A percentile compares a stretch with the other conserved stretches of the same genome.
Evolutionary conservation across 2,113 vertebrate genomes (phyloP).

Genomic region (Chrysochloris asiatica): DNA sequence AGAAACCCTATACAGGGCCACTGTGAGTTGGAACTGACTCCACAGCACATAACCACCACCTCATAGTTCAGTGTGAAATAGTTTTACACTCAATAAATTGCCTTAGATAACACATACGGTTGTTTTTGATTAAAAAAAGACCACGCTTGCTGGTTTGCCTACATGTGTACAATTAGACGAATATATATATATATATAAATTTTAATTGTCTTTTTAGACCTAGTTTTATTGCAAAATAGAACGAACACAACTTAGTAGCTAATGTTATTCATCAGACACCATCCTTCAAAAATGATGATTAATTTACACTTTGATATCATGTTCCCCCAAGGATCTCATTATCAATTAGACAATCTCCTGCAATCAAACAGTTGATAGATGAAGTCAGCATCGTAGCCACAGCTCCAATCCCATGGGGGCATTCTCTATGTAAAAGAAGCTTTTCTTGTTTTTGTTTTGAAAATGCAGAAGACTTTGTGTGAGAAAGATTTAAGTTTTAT

Average conservation of each 20-base stretch:
- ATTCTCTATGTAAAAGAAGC: not conserved
- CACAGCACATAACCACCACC: no score
- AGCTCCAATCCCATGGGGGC: not conserved
- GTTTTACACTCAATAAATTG: conserved; percentile 33
- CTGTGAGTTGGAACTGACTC: no score
- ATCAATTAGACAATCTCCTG: not conserved
- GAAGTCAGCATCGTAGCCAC: not conserved
- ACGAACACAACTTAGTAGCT: not conserved
- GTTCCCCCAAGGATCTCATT: not conserved
- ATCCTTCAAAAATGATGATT: conserved; percentile 22
- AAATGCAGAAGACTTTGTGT: not conserved
- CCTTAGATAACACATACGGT: not conserved
- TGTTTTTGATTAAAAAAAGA: not conserved
- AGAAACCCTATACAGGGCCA: no score
- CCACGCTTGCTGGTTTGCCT: not conserved
- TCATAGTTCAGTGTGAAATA: not conserved
- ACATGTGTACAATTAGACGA: no score
- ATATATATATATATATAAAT: no score
- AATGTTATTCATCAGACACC: conserved; percentile 12
- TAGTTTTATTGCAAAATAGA: not conserved
- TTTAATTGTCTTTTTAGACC: not conserved
- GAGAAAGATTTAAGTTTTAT: not conserved
- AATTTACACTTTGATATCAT: conserved; percentile 39
- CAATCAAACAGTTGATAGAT: not conserved
- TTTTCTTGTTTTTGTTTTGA: not conserved